Evolutionary conservation across 1,140 invertebrate genomes (phyloP), one percentile per base, ranked within the genome.

Genomic region (Eueides isabella): DNA sequence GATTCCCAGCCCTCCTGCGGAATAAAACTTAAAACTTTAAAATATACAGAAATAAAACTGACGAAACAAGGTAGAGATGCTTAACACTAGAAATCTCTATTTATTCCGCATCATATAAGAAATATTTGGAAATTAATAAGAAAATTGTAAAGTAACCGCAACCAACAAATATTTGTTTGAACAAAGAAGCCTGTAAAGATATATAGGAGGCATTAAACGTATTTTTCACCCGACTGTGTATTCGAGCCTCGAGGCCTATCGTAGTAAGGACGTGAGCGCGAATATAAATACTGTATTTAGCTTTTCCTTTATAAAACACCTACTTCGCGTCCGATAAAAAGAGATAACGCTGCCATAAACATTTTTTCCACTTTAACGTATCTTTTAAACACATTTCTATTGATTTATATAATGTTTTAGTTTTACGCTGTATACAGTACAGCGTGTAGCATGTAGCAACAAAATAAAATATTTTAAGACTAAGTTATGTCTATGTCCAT

Each of bases 251-350:
- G 38, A 48, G 31, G 62, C 62, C 16, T 61, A 70, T 33, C 67
- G 16, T 12, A 9, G 28, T 26, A n/a, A 41, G 66, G 66, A 55
- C 66, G 66, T 68, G 66, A 38, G 44, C 41, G 66, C 41, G 66
- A 68, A 68, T 68, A 68, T 68, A 68, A 68, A 68, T 68, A 68
- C 66, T 55, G 30, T 48, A 48, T 19, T 68, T 68, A 68, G 33
- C 66, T 29, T 66, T 66, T 41, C 66, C 30, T 68, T 68, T 68
- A 55, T 26, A 68, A 26, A 68, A 68, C 66, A 68, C 44, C 44
- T 67, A 31, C 66, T 68, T 31, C 66, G 23, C 66, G 35, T 38
- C 64, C 64, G 66, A 67, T 67, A 67, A 41, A 48, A 41, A n/a
- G n/a, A 67, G 29, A 67, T 67, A 67, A 48, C 11, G 30, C 35